phyloP scores from a whole-genome alignment of 2,113 vertebrate species.

The Choloepus hoffmanni region DNA sequence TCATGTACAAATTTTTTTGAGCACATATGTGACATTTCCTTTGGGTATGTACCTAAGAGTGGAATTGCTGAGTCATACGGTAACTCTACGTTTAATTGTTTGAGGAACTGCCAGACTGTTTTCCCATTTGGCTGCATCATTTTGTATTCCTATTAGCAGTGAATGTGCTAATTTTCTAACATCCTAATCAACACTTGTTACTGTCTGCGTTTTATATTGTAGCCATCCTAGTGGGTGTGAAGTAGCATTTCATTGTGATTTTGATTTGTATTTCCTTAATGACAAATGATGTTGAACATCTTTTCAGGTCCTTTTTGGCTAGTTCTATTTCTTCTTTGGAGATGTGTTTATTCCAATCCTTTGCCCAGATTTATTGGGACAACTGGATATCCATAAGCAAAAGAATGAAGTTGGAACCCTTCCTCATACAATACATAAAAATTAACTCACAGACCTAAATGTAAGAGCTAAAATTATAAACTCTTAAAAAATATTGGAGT shows the following conservation, averaged over 20 bases:
- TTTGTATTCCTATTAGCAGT: neutral
- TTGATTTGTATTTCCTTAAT: constrained; percentile 14
- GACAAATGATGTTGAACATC: neutral
- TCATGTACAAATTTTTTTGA: neutral
- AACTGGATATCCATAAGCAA: neutral
- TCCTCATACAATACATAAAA: neutral
- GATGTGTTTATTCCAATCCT: neutral
- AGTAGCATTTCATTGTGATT: neutral
- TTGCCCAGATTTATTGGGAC: neutral
- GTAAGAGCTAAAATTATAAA: neutral
- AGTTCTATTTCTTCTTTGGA: neutral
- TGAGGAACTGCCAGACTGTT: neutral
- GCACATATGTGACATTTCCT: neutral
- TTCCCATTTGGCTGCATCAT: neutral
- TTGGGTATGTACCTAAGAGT: neutral
- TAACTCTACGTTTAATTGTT: neutral
- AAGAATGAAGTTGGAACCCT: neutral
- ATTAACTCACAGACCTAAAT: neutral
- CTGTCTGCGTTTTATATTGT: neutral
- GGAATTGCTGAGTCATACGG: neutral
- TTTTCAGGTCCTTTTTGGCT: neutral
- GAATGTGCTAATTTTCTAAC: neutral
- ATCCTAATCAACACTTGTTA: neutral
- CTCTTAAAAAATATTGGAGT: neutral
- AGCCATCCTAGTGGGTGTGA: neutral